Evolutionary conservation across 2,888 invertebrate genomes (phyloP), one percentile per base, ranked within the genome.

Genomic region (Orgyia antiqua): DNA sequence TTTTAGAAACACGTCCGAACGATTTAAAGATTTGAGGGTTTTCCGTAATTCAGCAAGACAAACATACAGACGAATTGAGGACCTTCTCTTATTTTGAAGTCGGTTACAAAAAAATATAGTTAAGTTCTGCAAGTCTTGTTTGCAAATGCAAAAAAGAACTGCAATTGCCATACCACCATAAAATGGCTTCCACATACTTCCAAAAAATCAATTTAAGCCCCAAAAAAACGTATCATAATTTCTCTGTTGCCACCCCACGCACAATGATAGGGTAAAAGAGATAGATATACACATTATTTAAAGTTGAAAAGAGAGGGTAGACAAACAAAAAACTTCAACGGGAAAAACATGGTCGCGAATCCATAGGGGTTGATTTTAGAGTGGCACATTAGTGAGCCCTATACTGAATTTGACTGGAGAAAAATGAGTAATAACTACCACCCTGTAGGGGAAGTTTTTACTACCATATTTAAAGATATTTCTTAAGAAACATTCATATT

Each of bases 141-240:
- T 30, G 12, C 25, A n/a, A n/a, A 42, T 24, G 37, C 32, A 36
- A 37, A 42, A 37, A 42, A 30, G 4, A 42, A 23, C 23, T 34
- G 24, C 33, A 36, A 20, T 47, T 34, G 37, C 39, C 31, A 41
- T 46, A 62, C 66, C 67, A 57, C 55, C 50, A 62, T 72, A 74
- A 77, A 76, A 83, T 79, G 78, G 76, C 77, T 58, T 68, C 77
- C 68, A 77, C 73, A 78, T 67, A 76, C 69, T 74, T 72, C 67
- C 59, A 58, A 73, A 83, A 80, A 84, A 84, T 82, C 83, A 83
- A 84, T 84, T 84, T 80, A 71, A 70, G 63, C 76, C 69, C 73
- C 68, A 73, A 79, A 78, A 75, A 76, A 75, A 79, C 80, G 79
- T 78, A 84, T 83, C 84, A 86, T 83, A 84, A 82, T 84, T 82